Conservation (phyloP, 2,797 vertebrate species). For the Tapirus indicus region DNA sequence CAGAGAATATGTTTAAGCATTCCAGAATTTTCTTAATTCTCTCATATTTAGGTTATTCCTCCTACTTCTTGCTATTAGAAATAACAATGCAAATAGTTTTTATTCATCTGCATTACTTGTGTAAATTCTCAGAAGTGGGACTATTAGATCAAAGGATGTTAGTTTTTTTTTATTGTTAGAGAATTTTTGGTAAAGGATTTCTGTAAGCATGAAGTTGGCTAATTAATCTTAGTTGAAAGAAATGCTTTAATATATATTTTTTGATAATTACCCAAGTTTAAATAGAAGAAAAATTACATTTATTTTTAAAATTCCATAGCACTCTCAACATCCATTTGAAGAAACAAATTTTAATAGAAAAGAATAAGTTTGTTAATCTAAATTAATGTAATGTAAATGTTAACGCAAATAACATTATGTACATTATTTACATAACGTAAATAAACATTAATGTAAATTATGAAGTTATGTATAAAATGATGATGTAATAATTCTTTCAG, state of each 20-base stretch:
- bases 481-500: background rate
- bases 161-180: background rate
- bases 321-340: background rate
- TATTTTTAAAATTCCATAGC: background rate
- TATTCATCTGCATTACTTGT: background rate
- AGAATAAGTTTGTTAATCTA: background rate
- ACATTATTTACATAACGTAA: too few relatives aligned
- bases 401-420: too few relatives aligned
- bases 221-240: background rate
- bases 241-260: background rate
- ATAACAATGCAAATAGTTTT: background rate
- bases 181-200: background rate
- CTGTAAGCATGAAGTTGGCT: background rate
- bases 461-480: background rate
- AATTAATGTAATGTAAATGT: too few relatives aligned
- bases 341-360: background rate
- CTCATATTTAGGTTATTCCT: background rate
- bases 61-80: background rate
- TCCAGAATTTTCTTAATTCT: conserved; percentile 26
- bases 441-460: background rate
- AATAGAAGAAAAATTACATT: conserved; percentile 49
- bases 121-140: conserved; percentile 1
- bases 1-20: background rate
- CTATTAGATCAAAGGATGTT: background rate
- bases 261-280: background rate